Evolutionary conservation across 2,888 invertebrate species (phyloP).

Genomic region (Andrena flavipes): DNA sequence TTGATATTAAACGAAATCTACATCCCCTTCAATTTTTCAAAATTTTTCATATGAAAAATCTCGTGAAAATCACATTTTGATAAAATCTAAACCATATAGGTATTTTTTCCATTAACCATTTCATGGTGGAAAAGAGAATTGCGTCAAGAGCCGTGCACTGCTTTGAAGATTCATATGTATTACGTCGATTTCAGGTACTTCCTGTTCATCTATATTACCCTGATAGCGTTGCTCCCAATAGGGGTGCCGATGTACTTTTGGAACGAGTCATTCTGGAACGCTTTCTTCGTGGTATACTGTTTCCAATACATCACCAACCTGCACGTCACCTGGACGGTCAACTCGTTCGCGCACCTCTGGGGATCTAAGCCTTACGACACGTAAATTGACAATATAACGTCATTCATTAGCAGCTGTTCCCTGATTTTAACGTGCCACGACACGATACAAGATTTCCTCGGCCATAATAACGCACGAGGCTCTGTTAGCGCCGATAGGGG

Average conservation of each 20-base stretch:
- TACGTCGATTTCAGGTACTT: constrained; percentile 87
- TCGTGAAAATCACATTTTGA: too few relatives aligned
- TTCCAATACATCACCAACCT: constrained; percentile 88
- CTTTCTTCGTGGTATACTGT: constrained; percentile 88
- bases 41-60: too few relatives aligned
- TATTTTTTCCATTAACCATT: too few relatives aligned
- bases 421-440: not conserved
- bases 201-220: constrained; percentile 86
- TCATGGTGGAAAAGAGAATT: too few relatives aligned
- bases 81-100: too few relatives aligned
- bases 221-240: constrained; percentile 88
- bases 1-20: too few relatives aligned
- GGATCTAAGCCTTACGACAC: constrained; percentile 68
- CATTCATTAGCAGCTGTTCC: not conserved
- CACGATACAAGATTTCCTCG: not conserved
- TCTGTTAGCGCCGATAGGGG: too few relatives aligned
- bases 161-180: too few relatives aligned
- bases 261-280: constrained; percentile 88
- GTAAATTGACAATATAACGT: constrained; percentile 54
- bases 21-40: too few relatives aligned
- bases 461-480: too few relatives aligned
- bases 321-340: constrained; percentile 93
- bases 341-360: constrained; percentile 89
- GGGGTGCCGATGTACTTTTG: constrained; percentile 89
- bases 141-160: too few relatives aligned